Conservation (phyloP, 2,113 vertebrate species). For the Suricata suricatta region DNA sequence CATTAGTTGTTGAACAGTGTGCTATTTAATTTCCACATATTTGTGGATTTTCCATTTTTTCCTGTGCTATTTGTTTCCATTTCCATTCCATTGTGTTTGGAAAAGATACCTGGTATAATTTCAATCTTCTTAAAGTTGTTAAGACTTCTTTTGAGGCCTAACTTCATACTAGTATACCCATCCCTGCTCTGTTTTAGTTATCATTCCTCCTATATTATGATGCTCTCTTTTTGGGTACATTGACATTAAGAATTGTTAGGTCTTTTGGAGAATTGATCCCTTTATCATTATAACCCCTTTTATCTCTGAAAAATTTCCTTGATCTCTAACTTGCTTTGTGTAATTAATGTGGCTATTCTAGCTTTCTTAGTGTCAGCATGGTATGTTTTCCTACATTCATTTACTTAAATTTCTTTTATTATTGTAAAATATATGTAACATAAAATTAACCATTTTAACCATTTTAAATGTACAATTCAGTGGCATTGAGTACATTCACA, state of each 20-base stretch:
- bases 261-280: not conserved
- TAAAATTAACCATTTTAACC: not conserved
- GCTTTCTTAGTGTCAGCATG: not conserved
- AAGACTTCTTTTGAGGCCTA: not conserved
- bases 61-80: not conserved
- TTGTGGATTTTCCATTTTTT: not conserved
- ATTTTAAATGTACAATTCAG: not conserved
- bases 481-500: not conserved
- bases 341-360: not conserved
- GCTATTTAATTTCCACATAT: not conserved
- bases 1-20: not conserved
- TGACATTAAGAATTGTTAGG: not conserved
- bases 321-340: not conserved
- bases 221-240: not conserved
- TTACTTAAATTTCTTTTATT: not conserved
- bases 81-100: not conserved
- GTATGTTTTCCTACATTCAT: not conserved
- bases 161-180: not conserved
- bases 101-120: not conserved
- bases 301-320: not conserved
- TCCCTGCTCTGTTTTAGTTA: not conserved
- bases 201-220: not conserved
- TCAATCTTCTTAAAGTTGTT: not conserved
- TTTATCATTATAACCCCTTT: not conserved
- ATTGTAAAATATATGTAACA: not conserved